Evolutionary conservation across 2,888 invertebrate genomes (phyloP).

Genomic region (Chloromyia formosa): DNA sequence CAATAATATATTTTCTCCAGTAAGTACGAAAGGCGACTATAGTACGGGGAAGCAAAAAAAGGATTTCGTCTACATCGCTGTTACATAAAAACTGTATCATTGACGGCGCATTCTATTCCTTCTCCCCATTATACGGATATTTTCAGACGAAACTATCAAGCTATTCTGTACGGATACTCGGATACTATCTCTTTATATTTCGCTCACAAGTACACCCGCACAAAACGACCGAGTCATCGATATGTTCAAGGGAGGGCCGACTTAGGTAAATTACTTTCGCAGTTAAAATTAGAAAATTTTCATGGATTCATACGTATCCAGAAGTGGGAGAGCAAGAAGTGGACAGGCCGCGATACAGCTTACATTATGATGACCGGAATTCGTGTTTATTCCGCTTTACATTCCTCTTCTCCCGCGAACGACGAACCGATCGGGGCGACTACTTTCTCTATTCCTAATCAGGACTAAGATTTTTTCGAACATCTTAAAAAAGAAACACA

Average conservation of each 20-base stretch:
- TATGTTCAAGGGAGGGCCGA: background rate
- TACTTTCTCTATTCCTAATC: conserved; percentile 17
- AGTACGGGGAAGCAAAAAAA: background rate
- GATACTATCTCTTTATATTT: background rate
- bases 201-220: background rate
- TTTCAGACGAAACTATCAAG: no score
- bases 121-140: background rate
- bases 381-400: background rate
- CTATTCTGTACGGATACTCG: background rate
- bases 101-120: conserved; percentile 15
- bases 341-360: background rate
- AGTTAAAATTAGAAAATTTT: conserved; percentile 11
- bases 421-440: background rate
- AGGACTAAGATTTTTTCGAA: background rate
- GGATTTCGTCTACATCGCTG: background rate
- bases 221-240: background rate
- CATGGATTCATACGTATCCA: background rate
- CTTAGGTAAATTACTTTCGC: background rate
- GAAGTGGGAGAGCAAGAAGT: background rate
- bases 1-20: background rate
- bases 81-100: conserved; percentile 23
- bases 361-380: background rate
- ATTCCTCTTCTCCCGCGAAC: background rate
- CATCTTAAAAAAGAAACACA: background rate
- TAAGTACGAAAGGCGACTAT: background rate